phyloP scores from a whole-genome alignment of 2,888 invertebrate species.

The Limenitis camilla region DNA sequence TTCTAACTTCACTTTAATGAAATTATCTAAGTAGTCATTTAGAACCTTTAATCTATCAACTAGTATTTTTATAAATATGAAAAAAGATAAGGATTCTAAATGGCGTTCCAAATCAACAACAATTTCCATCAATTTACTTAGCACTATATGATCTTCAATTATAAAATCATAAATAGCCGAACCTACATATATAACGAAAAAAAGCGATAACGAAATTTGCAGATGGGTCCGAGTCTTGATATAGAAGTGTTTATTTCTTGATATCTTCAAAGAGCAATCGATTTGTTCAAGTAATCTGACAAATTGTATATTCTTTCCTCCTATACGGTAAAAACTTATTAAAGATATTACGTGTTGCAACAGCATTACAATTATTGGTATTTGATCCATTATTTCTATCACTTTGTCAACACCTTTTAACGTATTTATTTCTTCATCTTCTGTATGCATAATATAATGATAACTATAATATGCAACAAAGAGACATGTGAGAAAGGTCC shows the following conservation, averaged over 20 bases:
- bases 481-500: background rate
- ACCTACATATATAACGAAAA: background rate
- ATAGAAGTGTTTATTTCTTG: conserved; percentile 1
- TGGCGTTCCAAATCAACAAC: conserved; percentile 13
- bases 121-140: background rate
- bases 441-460: background rate
- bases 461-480: background rate
- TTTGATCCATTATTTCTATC: conserved; percentile 1
- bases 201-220: conserved; percentile 4
- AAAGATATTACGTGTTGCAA: conserved; percentile 6
- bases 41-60: conserved; percentile 36
- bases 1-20: conserved; percentile 33
- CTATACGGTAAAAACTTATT: background rate
- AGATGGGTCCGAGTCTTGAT: conserved; percentile 3
- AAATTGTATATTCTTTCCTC: conserved; percentile 2
- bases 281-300: conserved; percentile 9
- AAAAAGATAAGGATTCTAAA: conserved; percentile 29
- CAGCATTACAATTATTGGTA: background rate
- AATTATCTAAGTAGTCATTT: conserved; percentile 38
- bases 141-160: background rate
- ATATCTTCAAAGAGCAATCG: conserved; percentile 15
- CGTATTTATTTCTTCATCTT: background rate
- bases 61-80: conserved; percentile 37
- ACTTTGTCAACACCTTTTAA: background rate
- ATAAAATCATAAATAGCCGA: background rate